A percentile compares a stretch with the other conserved stretches of the same genome.
Evolutionary conservation across 1,140 invertebrate genomes (phyloP).

Genomic region (Nilaparvata lugens): DNA sequence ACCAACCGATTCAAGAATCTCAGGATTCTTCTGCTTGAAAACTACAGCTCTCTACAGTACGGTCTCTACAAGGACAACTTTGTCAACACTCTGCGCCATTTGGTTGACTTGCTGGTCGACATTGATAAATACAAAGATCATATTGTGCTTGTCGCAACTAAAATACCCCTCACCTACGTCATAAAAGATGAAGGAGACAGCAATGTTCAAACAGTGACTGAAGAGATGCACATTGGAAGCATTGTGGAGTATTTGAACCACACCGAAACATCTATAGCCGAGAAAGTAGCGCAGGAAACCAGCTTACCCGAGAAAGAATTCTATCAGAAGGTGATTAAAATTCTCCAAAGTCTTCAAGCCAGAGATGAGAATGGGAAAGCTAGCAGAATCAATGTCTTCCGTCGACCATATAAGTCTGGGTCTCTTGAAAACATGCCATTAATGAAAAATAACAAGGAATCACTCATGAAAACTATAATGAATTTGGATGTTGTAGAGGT

Average conservation of each 20-base stretch:
- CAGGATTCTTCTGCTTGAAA: neutral
- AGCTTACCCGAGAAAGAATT: neutral
- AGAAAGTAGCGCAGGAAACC: neutral
- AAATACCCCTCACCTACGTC: neutral
- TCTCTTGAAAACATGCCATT: neutral
- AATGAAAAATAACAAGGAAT: neutral
- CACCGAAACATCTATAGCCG: neutral
- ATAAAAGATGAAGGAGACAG: neutral
- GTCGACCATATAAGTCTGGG: too few relatives aligned
- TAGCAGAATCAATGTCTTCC: neutral
- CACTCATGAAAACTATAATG: too few relatives aligned
- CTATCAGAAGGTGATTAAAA: neutral
- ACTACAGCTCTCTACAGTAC: neutral
- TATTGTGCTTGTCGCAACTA: neutral
- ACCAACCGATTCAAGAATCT: neutral
- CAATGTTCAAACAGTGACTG: neutral
- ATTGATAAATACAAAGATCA: too few relatives aligned
- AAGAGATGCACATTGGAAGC: neutral
- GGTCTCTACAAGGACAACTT: neutral
- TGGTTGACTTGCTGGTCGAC: neutral
- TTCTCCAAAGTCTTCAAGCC: neutral
- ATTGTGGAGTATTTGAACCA: neutral
- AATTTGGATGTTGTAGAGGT: neutral
- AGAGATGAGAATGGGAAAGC: neutral
- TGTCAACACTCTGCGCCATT: neutral